Conservation (phyloP, 2,797 vertebrate species). For the Tokudaia tokunoshimensis region DNA sequence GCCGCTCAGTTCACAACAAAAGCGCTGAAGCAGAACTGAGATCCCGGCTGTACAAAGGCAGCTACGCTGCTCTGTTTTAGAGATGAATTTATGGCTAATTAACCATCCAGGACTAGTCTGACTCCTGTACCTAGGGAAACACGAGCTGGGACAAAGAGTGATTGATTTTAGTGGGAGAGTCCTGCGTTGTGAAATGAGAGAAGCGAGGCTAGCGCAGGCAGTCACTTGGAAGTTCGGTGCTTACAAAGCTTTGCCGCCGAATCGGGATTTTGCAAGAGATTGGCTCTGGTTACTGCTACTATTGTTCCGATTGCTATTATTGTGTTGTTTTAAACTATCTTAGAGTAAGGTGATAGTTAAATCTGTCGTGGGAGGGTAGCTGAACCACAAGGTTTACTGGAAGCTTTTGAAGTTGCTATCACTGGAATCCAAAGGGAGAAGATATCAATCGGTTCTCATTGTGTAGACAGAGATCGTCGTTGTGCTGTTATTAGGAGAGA, state of each 20-base stretch:
- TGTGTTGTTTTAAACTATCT: conserved; percentile 50
- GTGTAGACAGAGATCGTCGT: neutral
- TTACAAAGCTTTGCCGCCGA: conserved; percentile 36
- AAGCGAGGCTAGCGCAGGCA: conserved; percentile 35
- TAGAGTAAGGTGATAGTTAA: conserved; percentile 49
- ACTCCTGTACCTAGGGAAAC: conserved; percentile 76
- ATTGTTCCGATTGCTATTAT: conserved; percentile 25
- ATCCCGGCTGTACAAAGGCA: conserved; percentile 60
- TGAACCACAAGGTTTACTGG: conserved; percentile 90
- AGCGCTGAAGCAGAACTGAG: conserved; percentile 64
- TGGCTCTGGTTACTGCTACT: neutral
- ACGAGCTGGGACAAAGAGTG: conserved; percentile 76
- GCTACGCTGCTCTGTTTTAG: conserved; percentile 61
- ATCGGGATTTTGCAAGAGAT: conserved; percentile 23
- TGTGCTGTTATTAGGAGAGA: neutral
- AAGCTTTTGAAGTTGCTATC: conserved; percentile 90
- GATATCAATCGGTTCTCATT: conserved; percentile 83
- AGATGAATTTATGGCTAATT: conserved; percentile 77
- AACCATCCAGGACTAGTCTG: conserved; percentile 78
- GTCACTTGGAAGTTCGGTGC: conserved; percentile 44
- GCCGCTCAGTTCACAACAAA: conserved; percentile 71
- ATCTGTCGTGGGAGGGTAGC: conserved; percentile 88
- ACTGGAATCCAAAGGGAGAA: conserved; percentile 94
- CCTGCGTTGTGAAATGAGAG: conserved; percentile 68
- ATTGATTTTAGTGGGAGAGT: conserved; percentile 79